phyloP scores from a whole-genome alignment of 2,888 invertebrate genomes.

The Papilio gigon region DNA sequence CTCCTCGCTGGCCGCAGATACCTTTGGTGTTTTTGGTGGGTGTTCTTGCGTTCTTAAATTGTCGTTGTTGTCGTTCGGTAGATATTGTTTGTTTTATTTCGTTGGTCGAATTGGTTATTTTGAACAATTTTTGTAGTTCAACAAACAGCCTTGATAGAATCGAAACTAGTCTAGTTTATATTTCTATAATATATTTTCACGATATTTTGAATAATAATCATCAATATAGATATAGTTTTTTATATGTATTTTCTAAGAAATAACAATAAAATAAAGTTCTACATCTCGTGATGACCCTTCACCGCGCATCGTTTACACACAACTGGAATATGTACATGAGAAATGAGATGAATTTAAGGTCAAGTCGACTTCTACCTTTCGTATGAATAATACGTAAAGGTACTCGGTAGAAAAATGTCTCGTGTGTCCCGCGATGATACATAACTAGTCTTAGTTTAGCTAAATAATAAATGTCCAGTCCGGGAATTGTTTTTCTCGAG shows the following conservation, averaged over 20 bases:
- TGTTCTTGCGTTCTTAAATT: too few relatives aligned
- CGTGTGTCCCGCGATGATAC: neutral
- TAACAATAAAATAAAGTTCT: neutral
- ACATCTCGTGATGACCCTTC: neutral
- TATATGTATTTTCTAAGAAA: neutral
- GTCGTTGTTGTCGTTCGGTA: too few relatives aligned
- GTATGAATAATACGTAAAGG: constrained; percentile 24
- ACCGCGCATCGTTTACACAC: constrained; percentile 10
- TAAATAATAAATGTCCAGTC: constrained; percentile 28
- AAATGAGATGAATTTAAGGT: constrained; percentile 27
- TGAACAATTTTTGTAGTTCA: too few relatives aligned
- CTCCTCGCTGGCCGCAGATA: too few relatives aligned
- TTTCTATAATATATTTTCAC: too few relatives aligned
- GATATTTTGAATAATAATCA: too few relatives aligned
- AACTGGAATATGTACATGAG: constrained; percentile 27
- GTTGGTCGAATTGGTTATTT: too few relatives aligned
- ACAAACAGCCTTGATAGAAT: too few relatives aligned
- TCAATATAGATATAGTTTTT: neutral
- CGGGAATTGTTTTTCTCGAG: constrained; percentile 13
- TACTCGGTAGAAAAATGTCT: constrained; percentile 24
- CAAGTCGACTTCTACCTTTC: constrained; percentile 19
- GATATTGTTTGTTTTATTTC: too few relatives aligned
- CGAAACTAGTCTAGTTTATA: too few relatives aligned
- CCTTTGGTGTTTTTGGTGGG: too few relatives aligned
- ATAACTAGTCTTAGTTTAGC: constrained; percentile 13